Evolutionary conservation across 2,888 invertebrate species (phyloP), one percentile per base, ranked within the genome.

Genomic region (Hirudinaria manillensis): DNA sequence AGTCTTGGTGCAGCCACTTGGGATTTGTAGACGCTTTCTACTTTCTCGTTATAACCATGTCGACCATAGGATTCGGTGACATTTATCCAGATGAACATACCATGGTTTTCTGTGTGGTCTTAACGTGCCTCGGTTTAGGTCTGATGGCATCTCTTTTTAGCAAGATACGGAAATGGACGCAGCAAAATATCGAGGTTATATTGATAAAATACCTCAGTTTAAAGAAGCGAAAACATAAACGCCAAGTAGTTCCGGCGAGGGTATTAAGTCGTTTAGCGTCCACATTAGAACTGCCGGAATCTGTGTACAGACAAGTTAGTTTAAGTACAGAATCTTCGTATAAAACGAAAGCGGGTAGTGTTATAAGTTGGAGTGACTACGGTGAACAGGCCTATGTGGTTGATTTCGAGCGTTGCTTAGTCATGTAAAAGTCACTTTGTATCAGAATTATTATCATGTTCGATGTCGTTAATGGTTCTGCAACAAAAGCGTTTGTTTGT

Each of bases 41-140:
- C 70, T 70, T 70, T 38, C 51, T 70, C 45, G 36, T 70, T 24
- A 70, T 70, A 38, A 70, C 70, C n/a, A 70, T 70, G 70, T 70
- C 70, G n/a, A 70, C 70, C 36, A 70, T 70, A 16, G 70, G 70
- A 27, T 70, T 70, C n/a, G 70, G 70, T 21, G 70, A 70, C n/a
- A 70, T 70, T 24, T 70, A 70, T 34, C 70, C 70, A 1, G 24
- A 38, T 21, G 38, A 51, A 27, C 36, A 51, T 45, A 38, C 32
- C 16, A 45, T 45, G n/a, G 36, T 3, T 24, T 3, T 70, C 3
- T 38, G 36, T 7, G 38, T 70, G 16, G 36, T 34, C n/a, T 45
- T 70, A 38, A 70, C 70, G 24, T 70, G 70, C 45, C 19, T 70
- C 70, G 70, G 70, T 13, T 24, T 70, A 24, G 70, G 70, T 21